Evolutionary conservation across 2,888 invertebrate genomes (phyloP), one percentile per base, ranked within the genome.

Genomic region (Trichopria drosophilae): DNA sequence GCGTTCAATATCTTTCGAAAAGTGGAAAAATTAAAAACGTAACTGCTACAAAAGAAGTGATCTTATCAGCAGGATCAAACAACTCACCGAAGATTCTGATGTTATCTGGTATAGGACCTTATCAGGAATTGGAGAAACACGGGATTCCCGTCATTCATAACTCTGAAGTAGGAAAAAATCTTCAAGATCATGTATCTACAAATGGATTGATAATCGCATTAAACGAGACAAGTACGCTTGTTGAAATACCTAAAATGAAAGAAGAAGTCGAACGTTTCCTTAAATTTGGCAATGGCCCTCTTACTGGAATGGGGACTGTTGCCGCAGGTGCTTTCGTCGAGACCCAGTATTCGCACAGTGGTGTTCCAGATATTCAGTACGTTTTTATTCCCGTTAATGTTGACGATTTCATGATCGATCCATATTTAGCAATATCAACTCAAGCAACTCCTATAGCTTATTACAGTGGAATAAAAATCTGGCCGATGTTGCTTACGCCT

Each of bases 81-180:
- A 90, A 90, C 64, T 88, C 92, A 0, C 93, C 95, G 0, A 94
- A 96, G 72, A 71, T 96, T 3, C 79, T 96, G 7, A 90, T 95
- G 90, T 73, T 96, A 4, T 92, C 92, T 5, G 84, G 84, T 3
- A 68, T 85, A 6, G 85, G 85, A 0, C 84, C 85, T 2, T 76
- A 68, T 60, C 65, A 78, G 18, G 82, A 84, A 56, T 68, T 85
- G 44, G 58, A 77, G 57, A 73, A 79, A 4, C 65, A 81, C n/a
- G 77, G 77, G 28, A 84, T 86, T 46, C 78, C 80, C 1, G 77
- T 82, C 0, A 69, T 85, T 29, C 70, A 80, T 55, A 78, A 86
- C 67, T 73, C 84, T 6, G 80, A 79, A 51, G 86, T 87, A 1
- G 87, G 87, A 1, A 70, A 80, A 62, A 81, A 82, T 36, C 72